A percentile compares a stretch with the other conserved stretches of the same genome.
Conservation (phyloP, 1,140 invertebrate genomes). For the Gonatopus flavifemur region DNA sequence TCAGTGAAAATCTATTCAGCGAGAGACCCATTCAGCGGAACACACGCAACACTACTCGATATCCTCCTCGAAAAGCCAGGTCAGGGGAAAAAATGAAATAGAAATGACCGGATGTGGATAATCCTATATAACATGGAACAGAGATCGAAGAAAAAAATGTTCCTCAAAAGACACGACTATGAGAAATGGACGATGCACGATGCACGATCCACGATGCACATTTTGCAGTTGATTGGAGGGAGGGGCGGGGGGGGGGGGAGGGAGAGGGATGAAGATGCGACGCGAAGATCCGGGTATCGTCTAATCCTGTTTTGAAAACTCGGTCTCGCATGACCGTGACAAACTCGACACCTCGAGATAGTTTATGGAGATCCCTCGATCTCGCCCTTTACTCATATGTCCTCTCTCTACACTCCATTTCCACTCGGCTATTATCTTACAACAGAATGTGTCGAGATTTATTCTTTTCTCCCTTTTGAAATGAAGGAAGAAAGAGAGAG, state of each 20-base stretch:
- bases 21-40: too few species aligned
- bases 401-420: background rate
- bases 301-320: constrained; percentile 51
- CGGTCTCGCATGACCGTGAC: constrained; percentile 42
- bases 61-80: constrained; percentile 12
- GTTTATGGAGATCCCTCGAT: constrained; percentile 32
- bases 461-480: constrained; percentile 1
- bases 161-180: constrained; percentile 16
- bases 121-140: constrained; percentile 28
- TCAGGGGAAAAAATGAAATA: constrained; percentile 35
- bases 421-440: constrained; percentile 24
- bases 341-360: constrained; percentile 43
- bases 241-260: constrained; percentile 4
- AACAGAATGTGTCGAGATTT: background rate
- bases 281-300: constrained; percentile 24
- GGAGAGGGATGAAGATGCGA: background rate
- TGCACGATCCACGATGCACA: constrained; percentile 39
- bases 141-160: constrained; percentile 9
- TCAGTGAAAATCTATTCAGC: too few species aligned
- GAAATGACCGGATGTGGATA: constrained; percentile 55
- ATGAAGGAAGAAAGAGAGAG: background rate
- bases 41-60: constrained; percentile 50
- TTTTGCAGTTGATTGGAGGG: constrained; percentile 22
- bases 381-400: too few species aligned
- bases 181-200: constrained; percentile 39